Evolutionary conservation across 1,140 invertebrate genomes (phyloP).

Genomic region (Gryllus bimaculatus): DNA sequence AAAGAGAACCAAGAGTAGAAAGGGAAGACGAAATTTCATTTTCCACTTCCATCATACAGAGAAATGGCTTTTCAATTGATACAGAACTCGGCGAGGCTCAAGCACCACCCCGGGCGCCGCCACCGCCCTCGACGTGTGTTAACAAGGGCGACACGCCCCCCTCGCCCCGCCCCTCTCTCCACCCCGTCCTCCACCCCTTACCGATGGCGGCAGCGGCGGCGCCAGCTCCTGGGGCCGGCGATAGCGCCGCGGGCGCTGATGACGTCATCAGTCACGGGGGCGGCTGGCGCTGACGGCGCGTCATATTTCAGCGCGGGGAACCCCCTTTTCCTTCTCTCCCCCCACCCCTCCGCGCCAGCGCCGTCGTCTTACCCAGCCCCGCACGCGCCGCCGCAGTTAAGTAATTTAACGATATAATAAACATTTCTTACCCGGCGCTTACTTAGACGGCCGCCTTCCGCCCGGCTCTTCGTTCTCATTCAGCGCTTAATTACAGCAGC

Average conservation of each 20-base stretch:
- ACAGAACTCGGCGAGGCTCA: no score
- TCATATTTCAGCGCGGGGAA: neutral
- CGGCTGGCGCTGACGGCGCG: neutral
- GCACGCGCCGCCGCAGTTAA: neutral
- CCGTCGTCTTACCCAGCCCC: neutral
- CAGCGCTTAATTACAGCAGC: neutral
- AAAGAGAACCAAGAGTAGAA: neutral
- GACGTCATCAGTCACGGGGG: neutral
- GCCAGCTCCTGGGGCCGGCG: neutral
- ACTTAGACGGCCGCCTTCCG: neutral
- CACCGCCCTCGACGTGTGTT: no score
- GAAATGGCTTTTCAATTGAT: no score
- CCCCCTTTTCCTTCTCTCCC: neutral
- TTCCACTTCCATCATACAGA: no score
- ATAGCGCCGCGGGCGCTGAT: neutral
- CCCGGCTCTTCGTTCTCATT: neutral
- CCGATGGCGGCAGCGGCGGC: no score
- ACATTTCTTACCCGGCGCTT: neutral
- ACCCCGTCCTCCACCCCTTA: no score
- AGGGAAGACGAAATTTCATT: neutral
- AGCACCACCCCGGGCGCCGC: no score
- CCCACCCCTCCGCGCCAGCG: no score
- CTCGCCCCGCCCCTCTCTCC: no score
- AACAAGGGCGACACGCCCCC: no score
- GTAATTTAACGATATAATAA: conserved; percentile 1